Evolutionary conservation across 2,888 invertebrate genomes (phyloP), one percentile per base, ranked within the genome.

Genomic region (Philaethria dido): DNA sequence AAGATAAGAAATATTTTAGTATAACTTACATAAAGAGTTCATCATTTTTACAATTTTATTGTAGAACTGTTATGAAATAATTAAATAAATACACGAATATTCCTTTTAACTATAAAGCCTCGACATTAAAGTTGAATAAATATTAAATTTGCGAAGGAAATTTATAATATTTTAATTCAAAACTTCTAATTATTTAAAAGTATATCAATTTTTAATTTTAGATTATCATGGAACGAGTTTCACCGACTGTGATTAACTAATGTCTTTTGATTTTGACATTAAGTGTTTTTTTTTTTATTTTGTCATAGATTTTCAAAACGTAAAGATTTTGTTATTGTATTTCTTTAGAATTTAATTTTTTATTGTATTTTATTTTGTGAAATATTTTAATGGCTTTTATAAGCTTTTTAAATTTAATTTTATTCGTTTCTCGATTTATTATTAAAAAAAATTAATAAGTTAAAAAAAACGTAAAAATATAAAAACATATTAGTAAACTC

Each of bases 191-290:
- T 55, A 20, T 6, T 22, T n/a, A 11, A n/a, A 6, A 22, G 5
- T 42, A 42, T 57, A 22, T 57, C 42, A 25, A 42, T 57, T 57
- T 42, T 42, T 57, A 39, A 20, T 4, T 22, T 57, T n/a, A 18
- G 8, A 57, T 5, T 42, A 42, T 39, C 39, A 42, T 25, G 22
- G 16, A 52, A 22, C 11, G 11, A 16, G 5, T 11, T n/a, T 42
- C 11, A 25, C 57, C 22, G 42, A 42, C 2, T 42, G 9, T 25
- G 20, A 16, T 22, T 25, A 42, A 0, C 18, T 57, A 25, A 22
- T 57, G 42, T 57, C 57, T n/a, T 25, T 42, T 57, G 22, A 22
- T 57, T 42, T 57, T 57, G 57, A 57, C 57, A 14, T 22, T 11
- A 0, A 42, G 14, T 3, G 22, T 18, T 14, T 22, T 36, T 20